Base-by-base conservation (phyloP, 2,113 vertebrate genomes). In the Alosa alosa region DNA sequence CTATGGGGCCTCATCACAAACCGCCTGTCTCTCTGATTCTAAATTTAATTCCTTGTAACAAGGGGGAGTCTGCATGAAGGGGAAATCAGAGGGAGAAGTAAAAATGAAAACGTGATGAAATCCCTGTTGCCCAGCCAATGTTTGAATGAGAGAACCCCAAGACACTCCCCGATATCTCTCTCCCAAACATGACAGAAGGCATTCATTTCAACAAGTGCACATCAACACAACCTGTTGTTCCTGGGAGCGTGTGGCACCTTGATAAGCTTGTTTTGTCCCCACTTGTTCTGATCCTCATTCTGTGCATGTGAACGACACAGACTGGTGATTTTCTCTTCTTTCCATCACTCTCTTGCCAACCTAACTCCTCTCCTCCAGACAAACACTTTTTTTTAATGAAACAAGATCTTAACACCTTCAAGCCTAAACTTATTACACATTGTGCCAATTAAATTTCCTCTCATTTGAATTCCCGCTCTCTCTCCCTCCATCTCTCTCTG, bases 1-100 rank as follows among this genome's bases (percentile, higher is more conserved):
- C 72, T 78, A 39, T 41, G 72, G 25, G 72, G 72, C 31, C 15
- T 78, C 31, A 78, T 78, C 72, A 78, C 25, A 78, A 78, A 78
- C 72, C 9, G 25, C 13, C 11, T 5, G 13, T 39, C 72, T 78
- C 31, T 78, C 72, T 78, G 72, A 36, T 78, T 78, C 31, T 78
- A 78, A 78, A 78, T 78, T 15, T 41, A 78, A 78, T 78, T 78
- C 72, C 10, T 39, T 36, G 72, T 78, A 41, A 78, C 36, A 39
- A 15, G 36, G 31, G 39, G 64, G 22, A 68, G 36, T 17, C 31
- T 78, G 72, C 72, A 78, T 78, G 36, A 39, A 78, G 13, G 72
- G 15, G 17, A 31, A 13, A 4, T 60, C 17, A 36, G n/a, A 31
- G 64, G 25, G n/a, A 36, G 8, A 78, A 31, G 64, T 10, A 72